Base-by-base conservation (phyloP, 2,888 invertebrate species). In the Megamerina dolium region DNA sequence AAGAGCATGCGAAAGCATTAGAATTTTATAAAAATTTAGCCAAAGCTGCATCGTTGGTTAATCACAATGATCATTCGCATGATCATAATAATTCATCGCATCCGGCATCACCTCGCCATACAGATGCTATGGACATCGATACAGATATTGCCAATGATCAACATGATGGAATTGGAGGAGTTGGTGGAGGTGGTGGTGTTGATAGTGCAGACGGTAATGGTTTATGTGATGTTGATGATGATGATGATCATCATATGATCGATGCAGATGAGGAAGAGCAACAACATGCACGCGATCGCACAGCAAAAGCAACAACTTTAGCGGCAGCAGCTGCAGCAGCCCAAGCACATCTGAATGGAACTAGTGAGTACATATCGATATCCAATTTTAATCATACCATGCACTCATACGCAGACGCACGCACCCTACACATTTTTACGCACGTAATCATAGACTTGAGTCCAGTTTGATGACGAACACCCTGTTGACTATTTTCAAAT, bases 261-360 rank as follows among this genome's bases (percentile, higher is more conserved):
- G 51, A 51, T 20, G 45, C 48, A 18, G 60, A 61, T 12, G 54
- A 59, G 14, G 43, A 40, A 5, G 59, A 58, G 26, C 55, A 54
- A 23, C n/a, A n/a, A n/a, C n/a, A n/a, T 43, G 12, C 43, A 53
- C 49, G 5, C 6, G 52, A 44, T 54, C 52, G 14, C 51, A 67
- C 46, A n/a, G 58, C 64, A 41, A 75, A 75, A 52, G 74, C 74
- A 37, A 53, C 58, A 33, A 57, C 61, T 12, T 71, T 72, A 43
- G 74, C 74, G 48, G 68, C 69, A 39, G 75, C 75, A 27, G 74
- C 74, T 12, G 74, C 77, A 12, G 73, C 75, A 30, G 74, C 74
- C 20, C 74, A 76, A 50, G 76, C 79, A 35, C 81, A 81, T 65
- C 67, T 81, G 35, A 81, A 81, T 61, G 81, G 81, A 64, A 77